Percentiles rank a stretch among this genome's conserved stretches.
phyloP scores from a whole-genome alignment of 2,888 invertebrate species.

The Pyrrhia umbra region DNA sequence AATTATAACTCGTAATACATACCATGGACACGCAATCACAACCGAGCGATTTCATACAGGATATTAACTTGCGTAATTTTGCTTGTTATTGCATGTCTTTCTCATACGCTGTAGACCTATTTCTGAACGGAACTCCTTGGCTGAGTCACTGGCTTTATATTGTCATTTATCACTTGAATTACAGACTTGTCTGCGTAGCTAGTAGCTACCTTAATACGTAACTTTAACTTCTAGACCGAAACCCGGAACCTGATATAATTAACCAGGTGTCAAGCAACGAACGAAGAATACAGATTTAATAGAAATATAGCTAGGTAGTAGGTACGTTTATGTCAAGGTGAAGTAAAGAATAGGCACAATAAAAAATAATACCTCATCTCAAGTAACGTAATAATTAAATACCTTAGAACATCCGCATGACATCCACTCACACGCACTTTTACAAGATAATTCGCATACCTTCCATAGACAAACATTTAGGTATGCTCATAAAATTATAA shows the following conservation, averaged over 20 bases:
- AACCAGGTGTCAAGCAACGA: slow-evolving; percentile 3
- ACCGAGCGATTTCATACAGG: slow-evolving; percentile 19
- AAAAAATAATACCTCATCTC: background rate
- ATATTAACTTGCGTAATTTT: slow-evolving; percentile 44
- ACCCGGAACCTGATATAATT: slow-evolving; percentile 32
- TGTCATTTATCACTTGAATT: slow-evolving; percentile 26
- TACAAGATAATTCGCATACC: slow-evolving; percentile 39
- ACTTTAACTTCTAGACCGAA: slow-evolving; percentile 28
- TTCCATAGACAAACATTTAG: slow-evolving; percentile 18
- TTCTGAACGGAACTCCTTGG: slow-evolving; percentile 50
- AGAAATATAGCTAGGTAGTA: background rate
- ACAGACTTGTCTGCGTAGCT: slow-evolving; percentile 20
- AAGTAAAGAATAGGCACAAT: background rate
- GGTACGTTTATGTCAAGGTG: background rate
- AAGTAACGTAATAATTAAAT: background rate
- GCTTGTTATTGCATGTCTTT: slow-evolving; percentile 41
- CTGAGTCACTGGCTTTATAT: slow-evolving; percentile 23
- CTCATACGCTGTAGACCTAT: slow-evolving; percentile 32
- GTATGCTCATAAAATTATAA: slow-evolving; percentile 35
- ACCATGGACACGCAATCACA: slow-evolving; percentile 24
- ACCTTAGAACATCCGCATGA: slow-evolving; percentile 15
- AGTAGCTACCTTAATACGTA: background rate
- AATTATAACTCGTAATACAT: slow-evolving; percentile 43
- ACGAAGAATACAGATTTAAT: background rate
- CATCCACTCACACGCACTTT: slow-evolving; percentile 17